Evolutionary conservation across 2,113 vertebrate species (phyloP).

Genomic region (Dromiciops gliroides): DNA sequence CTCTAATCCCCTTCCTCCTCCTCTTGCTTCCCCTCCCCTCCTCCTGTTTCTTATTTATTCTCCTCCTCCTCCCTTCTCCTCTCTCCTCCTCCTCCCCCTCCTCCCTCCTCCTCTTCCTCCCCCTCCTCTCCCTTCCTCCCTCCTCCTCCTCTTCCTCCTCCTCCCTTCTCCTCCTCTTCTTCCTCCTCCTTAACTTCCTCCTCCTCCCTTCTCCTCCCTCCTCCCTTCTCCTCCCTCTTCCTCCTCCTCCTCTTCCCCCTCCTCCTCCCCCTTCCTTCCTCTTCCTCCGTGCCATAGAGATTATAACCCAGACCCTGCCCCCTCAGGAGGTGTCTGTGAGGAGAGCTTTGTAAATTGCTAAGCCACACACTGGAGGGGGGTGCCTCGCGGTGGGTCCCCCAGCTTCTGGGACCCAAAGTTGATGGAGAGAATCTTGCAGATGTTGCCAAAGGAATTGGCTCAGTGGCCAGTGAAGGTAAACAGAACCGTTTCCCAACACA

Average conservation of each 20-base stretch:
- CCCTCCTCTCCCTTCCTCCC: background rate
- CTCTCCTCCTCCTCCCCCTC: too few relatives aligned
- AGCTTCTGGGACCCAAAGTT: slow-evolving; percentile 47
- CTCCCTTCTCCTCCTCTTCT: background rate
- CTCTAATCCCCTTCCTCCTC: background rate
- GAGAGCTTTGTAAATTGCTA: background rate
- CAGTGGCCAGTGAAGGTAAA: slow-evolving; percentile 54
- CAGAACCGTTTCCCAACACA: slow-evolving; percentile 29
- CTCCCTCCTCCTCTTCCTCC: too few relatives aligned
- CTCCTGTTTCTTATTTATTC: background rate
- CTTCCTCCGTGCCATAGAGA: background rate
- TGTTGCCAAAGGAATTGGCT: slow-evolving; percentile 28
- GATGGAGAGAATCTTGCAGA: slow-evolving; percentile 20
- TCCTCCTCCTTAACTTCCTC: background rate
- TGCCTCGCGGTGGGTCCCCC: background rate
- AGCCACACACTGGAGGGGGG: background rate
- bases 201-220: too few relatives aligned
- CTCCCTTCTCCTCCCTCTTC: too few relatives aligned
- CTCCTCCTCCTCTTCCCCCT: too few relatives aligned
- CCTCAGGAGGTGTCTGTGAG: background rate
- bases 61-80: background rate
- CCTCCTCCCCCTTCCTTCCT: background rate
- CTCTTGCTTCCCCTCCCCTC: too few relatives aligned
- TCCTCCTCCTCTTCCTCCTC: too few relatives aligned
- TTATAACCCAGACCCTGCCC: background rate